phyloP scores from a whole-genome alignment of 2,888 invertebrate genomes.

The Synanthedon tipuliformis region DNA sequence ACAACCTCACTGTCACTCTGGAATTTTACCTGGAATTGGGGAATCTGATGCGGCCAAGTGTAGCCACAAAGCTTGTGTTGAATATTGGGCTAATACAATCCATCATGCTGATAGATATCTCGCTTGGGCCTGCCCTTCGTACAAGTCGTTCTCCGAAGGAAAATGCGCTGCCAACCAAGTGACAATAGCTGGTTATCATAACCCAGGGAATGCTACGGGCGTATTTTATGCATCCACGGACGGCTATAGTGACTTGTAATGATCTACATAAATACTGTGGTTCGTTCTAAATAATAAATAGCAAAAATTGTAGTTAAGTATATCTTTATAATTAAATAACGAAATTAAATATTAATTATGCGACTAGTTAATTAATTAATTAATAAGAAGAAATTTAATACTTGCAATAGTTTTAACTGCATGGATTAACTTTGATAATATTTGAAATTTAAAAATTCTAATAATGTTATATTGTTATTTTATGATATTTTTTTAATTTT shows the following conservation, averaged over 20 bases:
- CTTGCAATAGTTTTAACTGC: too few species aligned
- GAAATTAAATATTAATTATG: too few species aligned
- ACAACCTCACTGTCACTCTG: conserved; percentile 65
- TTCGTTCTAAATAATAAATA: too few species aligned
- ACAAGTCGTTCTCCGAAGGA: conserved; percentile 37
- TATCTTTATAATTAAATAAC: too few species aligned
- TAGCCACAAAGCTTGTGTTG: conserved; percentile 54
- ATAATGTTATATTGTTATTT: too few species aligned
- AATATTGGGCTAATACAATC: conserved; percentile 43
- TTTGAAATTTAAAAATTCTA: too few species aligned
- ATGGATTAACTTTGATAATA: too few species aligned
- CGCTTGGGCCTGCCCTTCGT: conserved; percentile 48
- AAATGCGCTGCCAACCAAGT: conserved; percentile 42
- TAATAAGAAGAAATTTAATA: too few species aligned
- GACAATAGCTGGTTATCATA: conserved; percentile 50
- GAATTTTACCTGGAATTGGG: conserved; percentile 39
- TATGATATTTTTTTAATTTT: too few species aligned
- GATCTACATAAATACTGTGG: too few species aligned
- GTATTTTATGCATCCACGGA: conserved; percentile 52
- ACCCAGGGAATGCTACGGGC: conserved; percentile 55
- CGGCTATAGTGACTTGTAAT: conserved; percentile 17
- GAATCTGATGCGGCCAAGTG: conserved; percentile 51
- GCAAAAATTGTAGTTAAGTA: too few species aligned
- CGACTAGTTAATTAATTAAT: too few species aligned
- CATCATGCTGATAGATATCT: conserved; percentile 35